Conservation (phyloP, 2,888 invertebrate genomes). For the Pocota personata region DNA sequence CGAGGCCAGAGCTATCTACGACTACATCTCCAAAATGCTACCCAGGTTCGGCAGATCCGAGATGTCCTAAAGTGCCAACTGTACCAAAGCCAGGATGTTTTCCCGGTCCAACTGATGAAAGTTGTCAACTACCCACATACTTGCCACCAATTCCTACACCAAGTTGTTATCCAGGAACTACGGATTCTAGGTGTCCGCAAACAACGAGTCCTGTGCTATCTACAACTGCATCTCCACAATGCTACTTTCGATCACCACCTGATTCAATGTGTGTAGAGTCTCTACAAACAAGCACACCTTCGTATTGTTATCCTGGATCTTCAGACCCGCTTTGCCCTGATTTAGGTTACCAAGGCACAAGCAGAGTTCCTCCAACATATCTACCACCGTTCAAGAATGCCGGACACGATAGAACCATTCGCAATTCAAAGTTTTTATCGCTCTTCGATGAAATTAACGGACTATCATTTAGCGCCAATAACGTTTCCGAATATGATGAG, state of each 20-base stretch:
- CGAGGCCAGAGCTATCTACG: background rate
- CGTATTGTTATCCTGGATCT: slow-evolving; percentile 80
- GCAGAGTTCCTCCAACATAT: slow-evolving; percentile 79
- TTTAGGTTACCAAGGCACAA: slow-evolving; percentile 77
- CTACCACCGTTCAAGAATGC: slow-evolving; percentile 78
- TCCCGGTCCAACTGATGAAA: slow-evolving; percentile 77
- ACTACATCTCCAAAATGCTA: slow-evolving; percentile 79
- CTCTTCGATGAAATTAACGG: slow-evolving; percentile 79
- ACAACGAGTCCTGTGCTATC: slow-evolving; percentile 66
- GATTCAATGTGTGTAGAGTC: slow-evolving; percentile 74
- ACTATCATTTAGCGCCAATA: slow-evolving; percentile 77
- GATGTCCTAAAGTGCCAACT: slow-evolving; percentile 74
- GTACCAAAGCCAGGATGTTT: slow-evolving; percentile 75
- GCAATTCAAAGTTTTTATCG: slow-evolving; percentile 75
- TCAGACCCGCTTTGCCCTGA: slow-evolving; percentile 81
- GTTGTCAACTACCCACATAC: slow-evolving; percentile 14
- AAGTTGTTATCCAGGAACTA: slow-evolving; percentile 79
- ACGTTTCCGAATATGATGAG: slow-evolving; percentile 77
- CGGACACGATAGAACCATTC: slow-evolving; percentile 77
- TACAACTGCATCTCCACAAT: slow-evolving; percentile 57
- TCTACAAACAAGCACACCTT: slow-evolving; percentile 74
- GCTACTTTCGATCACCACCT: slow-evolving; percentile 77
- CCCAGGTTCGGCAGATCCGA: slow-evolving; percentile 81
- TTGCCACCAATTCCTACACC: background rate
- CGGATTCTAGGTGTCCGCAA: slow-evolving; percentile 78